Evolutionary conservation across 2,113 vertebrate genomes (phyloP).

Genomic region (Tragelaphus strepsiceros): DNA sequence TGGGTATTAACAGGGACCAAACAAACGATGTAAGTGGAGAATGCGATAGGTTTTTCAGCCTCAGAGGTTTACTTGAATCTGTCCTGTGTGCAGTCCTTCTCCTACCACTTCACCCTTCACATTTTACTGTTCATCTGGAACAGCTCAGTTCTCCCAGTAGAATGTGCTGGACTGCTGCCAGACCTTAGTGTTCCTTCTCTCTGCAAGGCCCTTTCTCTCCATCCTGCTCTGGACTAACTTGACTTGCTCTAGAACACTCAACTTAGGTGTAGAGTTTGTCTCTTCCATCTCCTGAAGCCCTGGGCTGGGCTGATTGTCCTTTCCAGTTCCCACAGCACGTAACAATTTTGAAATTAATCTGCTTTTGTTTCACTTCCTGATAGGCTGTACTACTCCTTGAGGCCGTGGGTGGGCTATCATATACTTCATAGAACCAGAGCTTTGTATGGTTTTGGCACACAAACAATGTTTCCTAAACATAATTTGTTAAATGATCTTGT

Average conservation of each 20-base stretch:
- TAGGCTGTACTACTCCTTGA: background rate
- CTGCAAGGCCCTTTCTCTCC: background rate
- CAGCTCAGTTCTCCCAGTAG: background rate
- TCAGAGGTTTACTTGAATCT: fast-evolving
- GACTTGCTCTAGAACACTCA: background rate
- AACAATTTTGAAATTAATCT: fast-evolving
- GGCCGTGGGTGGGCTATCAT: background rate
- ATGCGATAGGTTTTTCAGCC: fast-evolving
- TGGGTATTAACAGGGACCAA: background rate
- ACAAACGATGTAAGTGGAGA: background rate
- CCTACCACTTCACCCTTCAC: background rate
- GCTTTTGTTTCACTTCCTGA: background rate
- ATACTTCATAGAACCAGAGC: background rate
- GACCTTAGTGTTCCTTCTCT: background rate
- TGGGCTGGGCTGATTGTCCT: background rate
- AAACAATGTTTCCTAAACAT: background rate
- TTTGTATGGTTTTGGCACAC: background rate
- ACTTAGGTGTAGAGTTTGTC: background rate
- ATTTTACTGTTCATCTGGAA: background rate
- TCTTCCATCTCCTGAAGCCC: background rate
- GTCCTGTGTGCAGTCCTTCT: background rate
- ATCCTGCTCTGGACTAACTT: background rate
- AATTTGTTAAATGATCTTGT: background rate
- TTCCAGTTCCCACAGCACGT: background rate
- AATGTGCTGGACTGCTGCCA: background rate